A percentile compares a stretch with the other conserved stretches of the same genome.
phyloP scores from a whole-genome alignment of 2,113 vertebrate species.

The Centrocercus urophasianus region DNA sequence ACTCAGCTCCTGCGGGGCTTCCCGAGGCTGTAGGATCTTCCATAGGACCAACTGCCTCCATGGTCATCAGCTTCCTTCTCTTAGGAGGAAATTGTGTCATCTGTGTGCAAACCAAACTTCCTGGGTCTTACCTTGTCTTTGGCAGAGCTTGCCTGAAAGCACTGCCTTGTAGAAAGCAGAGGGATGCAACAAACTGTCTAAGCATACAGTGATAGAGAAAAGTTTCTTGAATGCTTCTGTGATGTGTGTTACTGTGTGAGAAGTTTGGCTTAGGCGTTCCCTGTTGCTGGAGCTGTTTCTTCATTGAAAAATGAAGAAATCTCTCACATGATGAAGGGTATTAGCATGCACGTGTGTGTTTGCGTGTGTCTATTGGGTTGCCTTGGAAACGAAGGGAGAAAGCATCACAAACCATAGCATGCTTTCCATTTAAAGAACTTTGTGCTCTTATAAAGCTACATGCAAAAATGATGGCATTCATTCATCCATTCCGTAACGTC shows the following conservation, averaged over 20 bases:
- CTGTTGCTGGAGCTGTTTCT: background rate
- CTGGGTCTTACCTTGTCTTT: background rate
- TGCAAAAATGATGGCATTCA: background rate
- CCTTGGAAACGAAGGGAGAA: conserved; percentile 36
- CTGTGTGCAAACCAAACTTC: rapidly evolving
- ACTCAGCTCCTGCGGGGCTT: background rate
- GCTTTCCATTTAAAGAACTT: conserved; percentile 9
- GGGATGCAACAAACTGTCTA: background rate
- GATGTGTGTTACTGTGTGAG: background rate
- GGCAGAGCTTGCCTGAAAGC: background rate
- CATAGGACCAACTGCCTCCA: background rate
- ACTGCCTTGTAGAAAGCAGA: rapidly evolving
- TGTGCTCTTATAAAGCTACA: background rate
- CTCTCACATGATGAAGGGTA: background rate
- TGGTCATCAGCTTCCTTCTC: background rate
- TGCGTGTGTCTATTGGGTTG: conserved; percentile 1
- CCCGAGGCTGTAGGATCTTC: background rate
- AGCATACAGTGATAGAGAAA: rapidly evolving
- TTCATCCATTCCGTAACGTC: background rate
- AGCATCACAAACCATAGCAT: background rate
- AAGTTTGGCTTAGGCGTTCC: background rate
- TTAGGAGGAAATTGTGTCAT: rapidly evolving
- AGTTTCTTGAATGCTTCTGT: background rate
- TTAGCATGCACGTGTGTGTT: conserved; percentile 11
- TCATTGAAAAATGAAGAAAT: conserved; percentile 14